These are phyloP conservation scores for Laupala kohalensis DNA, from an alignment of 1,140 invertebrate genomes.

Conservation along the genomic window DNA sequence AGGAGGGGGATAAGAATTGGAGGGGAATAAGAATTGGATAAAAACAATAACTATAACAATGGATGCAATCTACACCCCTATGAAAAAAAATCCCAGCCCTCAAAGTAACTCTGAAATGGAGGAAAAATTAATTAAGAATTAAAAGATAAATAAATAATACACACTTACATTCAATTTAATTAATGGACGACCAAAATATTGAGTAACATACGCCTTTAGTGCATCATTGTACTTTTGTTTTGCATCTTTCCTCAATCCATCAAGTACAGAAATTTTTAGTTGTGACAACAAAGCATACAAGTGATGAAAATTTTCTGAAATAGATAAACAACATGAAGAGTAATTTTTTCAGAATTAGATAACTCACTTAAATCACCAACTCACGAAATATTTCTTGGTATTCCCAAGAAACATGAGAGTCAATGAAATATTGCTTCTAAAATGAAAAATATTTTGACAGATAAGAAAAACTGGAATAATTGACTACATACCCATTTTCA, in stretches of 20 bases:
- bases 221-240: conserved; percentile 86
- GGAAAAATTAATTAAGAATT: too few relatives aligned
- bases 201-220: conserved; percentile 78
- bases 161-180: conserved; percentile 88
- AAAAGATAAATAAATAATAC: neutral
- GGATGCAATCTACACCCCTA: too few relatives aligned
- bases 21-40: neutral
- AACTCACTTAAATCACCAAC: too few relatives aligned
- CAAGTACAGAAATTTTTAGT: conserved; percentile 82
- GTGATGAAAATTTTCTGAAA: conserved; percentile 88
- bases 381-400: too few relatives aligned
- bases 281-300: conserved; percentile 76
- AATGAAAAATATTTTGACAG: neutral
- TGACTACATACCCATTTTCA: conserved; percentile 66
- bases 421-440: too few relatives aligned
- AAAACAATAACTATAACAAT: neutral
- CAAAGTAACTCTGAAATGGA: too few relatives aligned
- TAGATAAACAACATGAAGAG: conserved; percentile 30
- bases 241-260: conserved; percentile 77
- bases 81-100: too few relatives aligned
- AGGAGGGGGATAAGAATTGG: too few relatives aligned
- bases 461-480: neutral
- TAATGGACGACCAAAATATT: conserved; percentile 87
- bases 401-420: too few relatives aligned
- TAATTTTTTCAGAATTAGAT: too few relatives aligned